These are phyloP conservation scores for Drosophila gunungcola DNA, from an alignment of 1,140 invertebrate genomes.

Conservation along the genomic window DNA sequence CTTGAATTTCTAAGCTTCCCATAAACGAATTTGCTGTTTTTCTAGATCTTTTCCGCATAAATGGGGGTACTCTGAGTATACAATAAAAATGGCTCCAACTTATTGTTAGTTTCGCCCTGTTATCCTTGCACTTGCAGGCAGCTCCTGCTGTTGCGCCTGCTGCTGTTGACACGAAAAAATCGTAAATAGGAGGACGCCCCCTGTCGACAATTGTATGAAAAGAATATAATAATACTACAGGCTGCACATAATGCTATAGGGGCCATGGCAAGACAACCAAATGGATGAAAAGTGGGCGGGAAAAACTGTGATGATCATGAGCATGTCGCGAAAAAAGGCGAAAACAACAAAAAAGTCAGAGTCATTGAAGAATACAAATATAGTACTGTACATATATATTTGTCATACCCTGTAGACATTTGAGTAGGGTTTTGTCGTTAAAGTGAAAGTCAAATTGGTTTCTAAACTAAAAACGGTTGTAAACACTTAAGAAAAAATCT, in stretches of 20 bases:
- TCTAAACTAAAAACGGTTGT: not conserved
- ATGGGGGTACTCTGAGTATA: slow-evolving; percentile 21
- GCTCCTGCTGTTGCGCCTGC: slow-evolving; percentile 42
- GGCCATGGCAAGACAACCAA: slow-evolving; percentile 16
- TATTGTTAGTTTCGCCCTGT: slow-evolving; percentile 42
- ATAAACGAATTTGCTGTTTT: slow-evolving; percentile 15
- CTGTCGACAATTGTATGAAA: slow-evolving; percentile 63
- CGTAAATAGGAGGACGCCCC: slow-evolving; percentile 36
- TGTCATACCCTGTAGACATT: not conserved
- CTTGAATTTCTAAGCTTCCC: not conserved
- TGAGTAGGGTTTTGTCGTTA: not conserved
- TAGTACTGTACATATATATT: not conserved
- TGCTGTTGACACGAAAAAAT: slow-evolving; percentile 68
- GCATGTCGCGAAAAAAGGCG: slow-evolving; percentile 32
- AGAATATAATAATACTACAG: slow-evolving; percentile 61
- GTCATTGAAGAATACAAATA: slow-evolving; percentile 17
- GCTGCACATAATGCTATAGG: slow-evolving; percentile 51
- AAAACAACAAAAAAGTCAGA: slow-evolving; percentile 24
- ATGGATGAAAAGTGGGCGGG: slow-evolving; percentile 8
- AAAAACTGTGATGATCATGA: slow-evolving; percentile 48
- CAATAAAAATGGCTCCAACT: slow-evolving; percentile 37
- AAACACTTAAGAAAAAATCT: too few relatives aligned
- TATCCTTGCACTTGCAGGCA: slow-evolving; percentile 72
- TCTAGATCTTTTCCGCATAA: slow-evolving; percentile 10
- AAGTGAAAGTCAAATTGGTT: not conserved